phyloP scores from a whole-genome alignment of 37 sponge, comb jelly and placozoan genomes.

The Beroe forskalii region DNA sequence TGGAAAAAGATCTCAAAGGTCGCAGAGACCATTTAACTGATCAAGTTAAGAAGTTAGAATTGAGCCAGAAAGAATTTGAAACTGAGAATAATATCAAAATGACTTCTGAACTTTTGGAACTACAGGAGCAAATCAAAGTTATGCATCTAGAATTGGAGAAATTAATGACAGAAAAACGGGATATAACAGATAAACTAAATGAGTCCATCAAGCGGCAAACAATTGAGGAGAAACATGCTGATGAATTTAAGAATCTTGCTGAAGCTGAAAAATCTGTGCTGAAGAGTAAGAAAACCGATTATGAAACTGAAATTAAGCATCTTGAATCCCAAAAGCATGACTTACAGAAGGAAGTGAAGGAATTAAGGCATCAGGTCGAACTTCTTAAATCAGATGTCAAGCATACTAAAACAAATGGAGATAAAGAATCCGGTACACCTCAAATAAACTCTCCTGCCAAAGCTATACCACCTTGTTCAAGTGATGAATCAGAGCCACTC shows the following conservation, averaged over 20 bases:
- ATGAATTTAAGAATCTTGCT: conserved; percentile 54
- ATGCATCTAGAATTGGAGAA: conserved; percentile 50
- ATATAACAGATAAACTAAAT: conserved; percentile 17
- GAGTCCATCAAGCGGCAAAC: conserved; percentile 17
- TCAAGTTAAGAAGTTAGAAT: background rate
- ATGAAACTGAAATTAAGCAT: background rate
- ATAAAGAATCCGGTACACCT: background rate
- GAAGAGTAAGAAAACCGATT: conserved; percentile 11
- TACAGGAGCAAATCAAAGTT: conserved; percentile 26
- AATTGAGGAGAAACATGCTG: conserved; percentile 36
- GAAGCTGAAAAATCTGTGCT: conserved; percentile 48
- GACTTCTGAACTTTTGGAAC: conserved; percentile 55
- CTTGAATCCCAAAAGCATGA: conserved; percentile 36
- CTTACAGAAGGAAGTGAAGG: conserved; percentile 31
- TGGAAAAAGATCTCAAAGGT: conserved; percentile 27
- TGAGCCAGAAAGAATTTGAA: conserved; percentile 62
- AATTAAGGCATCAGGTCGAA: conserved; percentile 18
- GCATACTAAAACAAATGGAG: conserved; percentile 18
- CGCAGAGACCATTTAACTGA: conserved; percentile 12
- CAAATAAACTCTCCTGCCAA: background rate
- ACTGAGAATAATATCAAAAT: conserved; percentile 22
- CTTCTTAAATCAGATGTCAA: conserved; percentile 27
- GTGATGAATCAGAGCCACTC: conserved; percentile 43
- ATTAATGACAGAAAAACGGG: conserved; percentile 41
- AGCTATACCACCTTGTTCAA: conserved; percentile 51